phyloP scores from a whole-genome alignment of 1,140 invertebrate species.

The Tetramorium parvispinum region DNA sequence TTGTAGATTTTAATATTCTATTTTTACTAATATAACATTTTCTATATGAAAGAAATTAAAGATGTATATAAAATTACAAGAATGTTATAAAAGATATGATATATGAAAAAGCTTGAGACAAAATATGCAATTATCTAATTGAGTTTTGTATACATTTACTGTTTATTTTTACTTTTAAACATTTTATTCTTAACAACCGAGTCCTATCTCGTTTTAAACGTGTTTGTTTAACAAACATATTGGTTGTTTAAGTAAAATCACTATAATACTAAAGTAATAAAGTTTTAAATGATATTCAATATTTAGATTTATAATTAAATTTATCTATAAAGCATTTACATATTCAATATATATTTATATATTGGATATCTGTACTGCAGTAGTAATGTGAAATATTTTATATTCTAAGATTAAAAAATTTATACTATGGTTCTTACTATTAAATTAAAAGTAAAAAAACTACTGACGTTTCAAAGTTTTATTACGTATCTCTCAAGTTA shows the following conservation, averaged over 20 bases:
- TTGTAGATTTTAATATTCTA: neutral
- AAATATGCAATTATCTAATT: slow-evolving; percentile 19
- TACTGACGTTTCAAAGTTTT: neutral
- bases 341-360: neutral
- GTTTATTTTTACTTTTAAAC: neutral
- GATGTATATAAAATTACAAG: neutral
- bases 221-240: slow-evolving; percentile 2
- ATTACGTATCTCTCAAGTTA: neutral
- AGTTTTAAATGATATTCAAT: neutral
- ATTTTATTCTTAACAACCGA: neutral
- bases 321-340: neutral
- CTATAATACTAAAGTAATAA: neutral
- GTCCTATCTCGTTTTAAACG: neutral
- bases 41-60: neutral
- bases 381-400: neutral
- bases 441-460: too few relatives aligned
- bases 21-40: slow-evolving; percentile 8
- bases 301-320: too few relatives aligned
- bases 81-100: slow-evolving; percentile 40
- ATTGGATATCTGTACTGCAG: neutral
- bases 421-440: too few relatives aligned
- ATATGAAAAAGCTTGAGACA: neutral
- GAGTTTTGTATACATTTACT: neutral
- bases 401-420: too few relatives aligned
- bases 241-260: neutral